Percentiles rank a stretch among this genome's conserved stretches.
These are phyloP conservation scores for Ditula angustiorana DNA, from an alignment of 2,888 invertebrate genomes.

Conservation along the genomic window DNA sequence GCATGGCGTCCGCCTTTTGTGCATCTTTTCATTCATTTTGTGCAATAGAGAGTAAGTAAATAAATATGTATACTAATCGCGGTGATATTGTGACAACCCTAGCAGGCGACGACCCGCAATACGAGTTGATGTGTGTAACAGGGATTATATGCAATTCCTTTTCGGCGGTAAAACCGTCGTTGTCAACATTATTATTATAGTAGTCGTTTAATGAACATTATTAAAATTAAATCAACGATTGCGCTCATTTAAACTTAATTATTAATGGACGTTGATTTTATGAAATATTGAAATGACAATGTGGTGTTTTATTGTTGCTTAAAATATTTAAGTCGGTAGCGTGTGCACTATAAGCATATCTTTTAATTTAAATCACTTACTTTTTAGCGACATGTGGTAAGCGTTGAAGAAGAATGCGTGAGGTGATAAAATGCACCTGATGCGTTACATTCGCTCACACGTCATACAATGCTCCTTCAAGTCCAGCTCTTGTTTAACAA, in stretches of 20 bases:
- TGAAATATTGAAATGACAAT: neutral
- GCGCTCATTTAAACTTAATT: slow-evolving; percentile 14
- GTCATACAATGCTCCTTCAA: neutral
- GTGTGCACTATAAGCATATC: neutral
- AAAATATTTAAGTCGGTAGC: neutral
- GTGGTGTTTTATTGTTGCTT: neutral
- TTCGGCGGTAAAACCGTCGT: slow-evolving; percentile 46
- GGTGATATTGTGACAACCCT: slow-evolving; percentile 49
- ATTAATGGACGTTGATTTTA: slow-evolving; percentile 15
- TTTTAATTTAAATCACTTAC: slow-evolving; percentile 10
- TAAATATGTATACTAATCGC: no score
- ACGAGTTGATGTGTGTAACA: slow-evolving; percentile 40
- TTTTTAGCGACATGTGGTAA: slow-evolving; percentile 58
- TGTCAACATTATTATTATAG: slow-evolving; percentile 42
- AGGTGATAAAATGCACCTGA: slow-evolving; percentile 11
- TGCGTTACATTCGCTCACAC: neutral
- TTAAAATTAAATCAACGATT: slow-evolving; percentile 35
- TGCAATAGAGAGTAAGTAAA: no score
- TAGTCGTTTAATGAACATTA: slow-evolving; percentile 32
- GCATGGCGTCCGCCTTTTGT: no score
- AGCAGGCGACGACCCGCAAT: slow-evolving; percentile 21
- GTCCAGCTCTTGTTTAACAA: neutral
- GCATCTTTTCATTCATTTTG: no score
- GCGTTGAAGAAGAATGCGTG: slow-evolving; percentile 42
- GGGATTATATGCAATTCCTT: slow-evolving; percentile 49